phyloP scores from a whole-genome alignment of 2,113 vertebrate genomes.

The Gasterosteus nipponicus region DNA sequence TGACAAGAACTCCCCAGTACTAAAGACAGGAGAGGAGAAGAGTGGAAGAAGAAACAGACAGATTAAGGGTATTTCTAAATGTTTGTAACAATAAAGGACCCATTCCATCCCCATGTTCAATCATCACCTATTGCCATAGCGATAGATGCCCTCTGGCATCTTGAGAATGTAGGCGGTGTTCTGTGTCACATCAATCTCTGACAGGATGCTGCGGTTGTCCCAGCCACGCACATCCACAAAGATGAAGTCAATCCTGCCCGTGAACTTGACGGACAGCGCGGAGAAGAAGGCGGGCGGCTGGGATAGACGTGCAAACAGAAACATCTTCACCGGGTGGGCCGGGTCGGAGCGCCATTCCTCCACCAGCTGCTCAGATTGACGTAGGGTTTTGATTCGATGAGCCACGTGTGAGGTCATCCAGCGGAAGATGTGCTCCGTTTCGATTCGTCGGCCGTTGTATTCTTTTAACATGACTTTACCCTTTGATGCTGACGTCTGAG shows the following conservation, averaged over 20 bases:
- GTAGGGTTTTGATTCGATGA: slow-evolving; percentile 93
- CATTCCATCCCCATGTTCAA: not conserved
- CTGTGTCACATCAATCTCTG: slow-evolving; percentile 88
- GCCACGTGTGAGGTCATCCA: slow-evolving; percentile 97
- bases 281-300: slow-evolving; percentile 97
- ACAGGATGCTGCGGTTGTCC: slow-evolving; percentile 88
- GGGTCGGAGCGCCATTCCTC: slow-evolving; percentile 92
- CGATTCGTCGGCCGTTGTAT: slow-evolving; percentile 86
- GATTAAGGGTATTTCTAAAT: not conserved
- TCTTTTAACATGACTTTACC: slow-evolving; percentile 98
- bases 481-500: slow-evolving; percentile 95
- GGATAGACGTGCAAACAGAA: slow-evolving; percentile 91
- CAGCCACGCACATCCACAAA: slow-evolving; percentile 93
- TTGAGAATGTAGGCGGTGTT: slow-evolving; percentile 94
- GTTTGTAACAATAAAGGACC: not conserved
- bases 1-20: slow-evolving; percentile 93
- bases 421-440: slow-evolving; percentile 94
- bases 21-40: not conserved
- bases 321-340: slow-evolving; percentile 91
- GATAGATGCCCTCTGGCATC: slow-evolving; percentile 96
- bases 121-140: slow-evolving; percentile 88
- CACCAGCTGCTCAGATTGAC: slow-evolving; percentile 82
- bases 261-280: slow-evolving; percentile 96
- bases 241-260: slow-evolving; percentile 96
- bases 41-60: not conserved